Conservation (phyloP, 2,888 invertebrate genomes). For the Neria commutata region DNA sequence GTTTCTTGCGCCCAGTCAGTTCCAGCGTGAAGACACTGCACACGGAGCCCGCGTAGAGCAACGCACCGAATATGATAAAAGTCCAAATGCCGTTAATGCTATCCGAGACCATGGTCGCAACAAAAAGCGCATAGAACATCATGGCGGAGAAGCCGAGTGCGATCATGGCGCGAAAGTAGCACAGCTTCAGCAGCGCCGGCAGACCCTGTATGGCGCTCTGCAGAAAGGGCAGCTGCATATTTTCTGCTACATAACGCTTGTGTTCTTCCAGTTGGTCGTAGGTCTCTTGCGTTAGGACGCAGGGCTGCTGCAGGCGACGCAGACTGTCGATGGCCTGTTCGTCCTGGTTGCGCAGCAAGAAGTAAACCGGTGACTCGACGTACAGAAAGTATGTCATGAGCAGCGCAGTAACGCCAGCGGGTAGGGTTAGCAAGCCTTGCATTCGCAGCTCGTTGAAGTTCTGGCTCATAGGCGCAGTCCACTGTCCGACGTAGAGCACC, state of each 20-base stretch:
- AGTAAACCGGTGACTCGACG: constrained; percentile 44
- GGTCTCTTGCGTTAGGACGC: constrained; percentile 29
- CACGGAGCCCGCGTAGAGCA: constrained; percentile 35
- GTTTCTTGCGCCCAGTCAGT: constrained; percentile 36
- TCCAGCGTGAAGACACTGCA: constrained; percentile 34
- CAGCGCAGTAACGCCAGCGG: constrained; percentile 32
- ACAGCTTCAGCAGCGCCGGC: constrained; percentile 39
- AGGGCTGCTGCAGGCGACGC: constrained; percentile 37
- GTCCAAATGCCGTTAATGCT: constrained; percentile 12
- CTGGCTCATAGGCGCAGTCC: not conserved
- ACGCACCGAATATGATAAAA: constrained; percentile 28
- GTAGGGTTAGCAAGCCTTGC: constrained; percentile 33
- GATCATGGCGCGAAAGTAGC: constrained; percentile 38
- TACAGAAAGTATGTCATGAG: constrained; percentile 29
- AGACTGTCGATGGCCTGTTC: constrained; percentile 38
- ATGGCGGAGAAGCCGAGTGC: constrained; percentile 35
- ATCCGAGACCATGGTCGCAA: not conserved
- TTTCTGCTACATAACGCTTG: constrained; percentile 38
- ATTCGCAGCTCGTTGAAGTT: constrained; percentile 20
- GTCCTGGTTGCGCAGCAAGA: constrained; percentile 35
- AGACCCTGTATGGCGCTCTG: constrained; percentile 25
- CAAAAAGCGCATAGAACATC: constrained; percentile 8
- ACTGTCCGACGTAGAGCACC: constrained; percentile 25
- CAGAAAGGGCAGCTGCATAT: constrained; percentile 16
- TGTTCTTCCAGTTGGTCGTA: constrained; percentile 38